Evolutionary conservation across 2,888 invertebrate genomes (phyloP).

Genomic region (Fragum whitleyi): DNA sequence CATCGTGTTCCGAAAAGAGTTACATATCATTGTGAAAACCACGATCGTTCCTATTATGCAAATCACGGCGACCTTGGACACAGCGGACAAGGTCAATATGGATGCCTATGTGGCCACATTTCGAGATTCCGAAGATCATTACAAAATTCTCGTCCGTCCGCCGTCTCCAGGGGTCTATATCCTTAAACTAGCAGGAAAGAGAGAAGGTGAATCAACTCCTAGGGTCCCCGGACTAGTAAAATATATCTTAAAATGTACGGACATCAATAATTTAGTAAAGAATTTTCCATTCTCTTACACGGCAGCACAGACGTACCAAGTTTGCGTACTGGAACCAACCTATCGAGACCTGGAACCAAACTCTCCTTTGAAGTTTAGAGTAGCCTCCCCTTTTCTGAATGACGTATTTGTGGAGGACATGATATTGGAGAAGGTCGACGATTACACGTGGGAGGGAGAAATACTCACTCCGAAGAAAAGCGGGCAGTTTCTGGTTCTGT

Average conservation of each 20-base stretch:
- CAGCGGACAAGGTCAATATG: constrained; percentile 66
- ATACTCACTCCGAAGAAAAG: constrained; percentile 61
- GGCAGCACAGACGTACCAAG: constrained; percentile 62
- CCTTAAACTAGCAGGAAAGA: constrained; percentile 61
- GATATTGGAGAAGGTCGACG: constrained; percentile 59
- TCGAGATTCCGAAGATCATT: constrained; percentile 63
- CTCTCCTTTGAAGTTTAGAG: constrained; percentile 56
- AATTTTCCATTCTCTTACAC: constrained; percentile 65
- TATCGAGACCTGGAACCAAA: constrained; percentile 64
- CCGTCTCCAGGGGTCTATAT: constrained; percentile 65
- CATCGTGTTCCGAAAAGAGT: constrained; percentile 65
- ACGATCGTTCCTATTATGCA: constrained; percentile 66
- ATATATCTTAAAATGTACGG: constrained; percentile 66
- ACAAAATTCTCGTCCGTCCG: constrained; percentile 59
- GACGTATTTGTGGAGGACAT: constrained; percentile 60
- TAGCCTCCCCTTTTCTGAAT: constrained; percentile 60
- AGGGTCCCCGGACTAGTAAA: constrained; percentile 62
- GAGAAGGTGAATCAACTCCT: constrained; percentile 57
- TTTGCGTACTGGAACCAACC: constrained; percentile 62
- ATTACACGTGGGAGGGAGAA: constrained; percentile 66
- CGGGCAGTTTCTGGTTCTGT: constrained; percentile 57
- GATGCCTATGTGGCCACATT: constrained; percentile 64
- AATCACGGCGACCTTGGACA: constrained; percentile 63
- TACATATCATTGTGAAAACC: constrained; percentile 63
- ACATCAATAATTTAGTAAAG: constrained; percentile 65